Conservation (phyloP, 1,140 invertebrate species). For the Zaprionus davidi region DNA sequence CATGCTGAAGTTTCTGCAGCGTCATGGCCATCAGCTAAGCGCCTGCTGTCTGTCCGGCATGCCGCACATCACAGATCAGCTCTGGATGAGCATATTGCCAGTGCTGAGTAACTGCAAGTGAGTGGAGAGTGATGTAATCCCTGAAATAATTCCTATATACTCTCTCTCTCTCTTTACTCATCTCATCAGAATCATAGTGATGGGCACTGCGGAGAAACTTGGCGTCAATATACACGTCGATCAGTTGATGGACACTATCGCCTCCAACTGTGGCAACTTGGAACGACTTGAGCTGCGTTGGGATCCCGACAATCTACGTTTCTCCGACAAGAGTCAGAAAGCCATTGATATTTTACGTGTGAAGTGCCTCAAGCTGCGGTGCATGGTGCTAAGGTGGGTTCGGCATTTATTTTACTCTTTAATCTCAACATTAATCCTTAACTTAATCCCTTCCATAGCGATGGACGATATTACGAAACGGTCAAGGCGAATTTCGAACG, state of each 20-base stretch:
- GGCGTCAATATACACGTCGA: slow-evolving; percentile 98
- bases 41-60: slow-evolving; percentile 97
- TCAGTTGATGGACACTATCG: slow-evolving; percentile 98
- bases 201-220: slow-evolving; percentile 98
- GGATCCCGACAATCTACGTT: slow-evolving; percentile 99
- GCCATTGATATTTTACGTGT: slow-evolving; percentile 95
- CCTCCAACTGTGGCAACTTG: slow-evolving; percentile 94
- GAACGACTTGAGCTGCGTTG: slow-evolving; percentile 96
- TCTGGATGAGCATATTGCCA: slow-evolving; percentile 96
- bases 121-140: slow-evolving; percentile 51
- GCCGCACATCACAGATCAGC: slow-evolving; percentile 98
- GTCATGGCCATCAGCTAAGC: slow-evolving; percentile 93
- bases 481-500: slow-evolving; percentile 99
- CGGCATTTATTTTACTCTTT: not conserved
- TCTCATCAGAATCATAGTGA: slow-evolving; percentile 93
- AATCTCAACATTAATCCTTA: not conserved
- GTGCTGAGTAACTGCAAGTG: slow-evolving; percentile 96
- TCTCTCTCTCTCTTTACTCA: not conserved
- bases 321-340: slow-evolving; percentile 99
- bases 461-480: slow-evolving; percentile 99
- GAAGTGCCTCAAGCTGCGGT: slow-evolving; percentile 93
- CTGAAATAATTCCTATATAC: not conserved
- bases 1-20: slow-evolving; percentile 95
- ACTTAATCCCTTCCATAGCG: slow-evolving; percentile 86
- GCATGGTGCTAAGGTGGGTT: slow-evolving; percentile 91